Conservation (phyloP, 2,888 invertebrate species). For the Parasteatoda lunata region DNA sequence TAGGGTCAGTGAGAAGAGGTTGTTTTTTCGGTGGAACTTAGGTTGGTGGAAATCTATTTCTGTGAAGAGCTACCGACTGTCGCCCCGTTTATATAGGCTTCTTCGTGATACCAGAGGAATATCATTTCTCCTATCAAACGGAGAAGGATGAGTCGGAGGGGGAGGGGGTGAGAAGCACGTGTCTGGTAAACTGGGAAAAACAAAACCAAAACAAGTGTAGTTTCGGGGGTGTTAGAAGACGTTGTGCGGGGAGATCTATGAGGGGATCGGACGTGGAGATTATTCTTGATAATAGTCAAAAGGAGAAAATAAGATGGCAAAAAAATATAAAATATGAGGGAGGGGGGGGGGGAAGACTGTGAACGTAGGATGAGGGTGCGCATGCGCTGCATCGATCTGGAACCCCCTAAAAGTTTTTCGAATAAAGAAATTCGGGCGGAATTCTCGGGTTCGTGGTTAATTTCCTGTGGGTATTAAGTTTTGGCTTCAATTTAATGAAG, state of each 20-base stretch:
- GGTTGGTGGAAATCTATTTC: neutral
- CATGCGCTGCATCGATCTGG: conserved; percentile 26
- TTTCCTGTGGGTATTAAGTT: neutral
- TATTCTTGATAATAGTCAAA: neutral
- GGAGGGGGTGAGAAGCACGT: conserved; percentile 1
- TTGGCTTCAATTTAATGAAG: conserved; percentile 1
- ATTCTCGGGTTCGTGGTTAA: neutral
- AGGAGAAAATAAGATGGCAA: neutral
- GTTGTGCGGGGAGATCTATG: neutral
- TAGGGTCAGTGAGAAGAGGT: neutral
- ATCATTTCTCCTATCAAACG: neutral
- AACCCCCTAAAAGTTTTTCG: neutral
- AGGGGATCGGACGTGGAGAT: neutral
- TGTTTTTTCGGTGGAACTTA: neutral
- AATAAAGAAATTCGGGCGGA: neutral
- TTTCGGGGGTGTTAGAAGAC: too few species aligned
- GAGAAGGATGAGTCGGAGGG: neutral
- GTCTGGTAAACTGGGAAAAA: neutral
- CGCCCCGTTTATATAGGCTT: neutral
- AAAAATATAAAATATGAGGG: neutral
- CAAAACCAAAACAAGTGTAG: neutral
- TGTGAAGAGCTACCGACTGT: neutral
- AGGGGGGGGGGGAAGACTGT: neutral
- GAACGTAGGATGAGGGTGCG: conserved; percentile 33
- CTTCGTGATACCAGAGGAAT: neutral